Conservation (phyloP, 2,113 vertebrate genomes). For the Corythornis vintsioides region DNA sequence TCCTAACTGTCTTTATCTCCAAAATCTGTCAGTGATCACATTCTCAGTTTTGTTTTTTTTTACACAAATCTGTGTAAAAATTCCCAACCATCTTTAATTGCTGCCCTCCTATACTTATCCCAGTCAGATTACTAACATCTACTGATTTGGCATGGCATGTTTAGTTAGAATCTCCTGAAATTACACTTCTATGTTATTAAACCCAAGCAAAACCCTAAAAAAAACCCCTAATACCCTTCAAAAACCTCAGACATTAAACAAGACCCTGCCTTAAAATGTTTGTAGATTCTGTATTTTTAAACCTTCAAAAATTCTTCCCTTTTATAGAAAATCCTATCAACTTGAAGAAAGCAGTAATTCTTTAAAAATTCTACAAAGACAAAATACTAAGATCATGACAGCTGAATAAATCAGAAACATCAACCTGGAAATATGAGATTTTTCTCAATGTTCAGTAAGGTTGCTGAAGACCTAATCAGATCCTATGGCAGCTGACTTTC, state of each 20-base stretch:
- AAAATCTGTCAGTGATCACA: background rate
- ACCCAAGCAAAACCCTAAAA: background rate
- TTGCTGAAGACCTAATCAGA: slow-evolving; percentile 22
- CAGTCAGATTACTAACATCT: background rate
- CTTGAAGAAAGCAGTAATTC: background rate
- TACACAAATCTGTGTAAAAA: background rate
- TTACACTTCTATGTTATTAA: background rate
- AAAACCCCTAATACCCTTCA: background rate
- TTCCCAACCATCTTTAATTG: background rate
- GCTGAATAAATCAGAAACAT: background rate
- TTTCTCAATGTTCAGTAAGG: background rate
- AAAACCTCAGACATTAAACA: background rate
- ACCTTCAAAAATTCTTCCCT: background rate
- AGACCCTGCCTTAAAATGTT: background rate
- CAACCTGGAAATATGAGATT: background rate
- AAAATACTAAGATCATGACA: background rate
- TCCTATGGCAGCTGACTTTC: slow-evolving; percentile 18
- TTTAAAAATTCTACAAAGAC: background rate
- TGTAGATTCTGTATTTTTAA: background rate
- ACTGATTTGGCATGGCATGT: background rate
- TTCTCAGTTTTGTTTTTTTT: no score
- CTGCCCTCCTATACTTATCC: background rate
- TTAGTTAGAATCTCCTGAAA: background rate
- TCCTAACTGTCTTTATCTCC: background rate
- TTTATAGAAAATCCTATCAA: background rate